Evolutionary conservation across 2,113 vertebrate species (phyloP).

Genomic region (Cranoglanis bouderius): DNA sequence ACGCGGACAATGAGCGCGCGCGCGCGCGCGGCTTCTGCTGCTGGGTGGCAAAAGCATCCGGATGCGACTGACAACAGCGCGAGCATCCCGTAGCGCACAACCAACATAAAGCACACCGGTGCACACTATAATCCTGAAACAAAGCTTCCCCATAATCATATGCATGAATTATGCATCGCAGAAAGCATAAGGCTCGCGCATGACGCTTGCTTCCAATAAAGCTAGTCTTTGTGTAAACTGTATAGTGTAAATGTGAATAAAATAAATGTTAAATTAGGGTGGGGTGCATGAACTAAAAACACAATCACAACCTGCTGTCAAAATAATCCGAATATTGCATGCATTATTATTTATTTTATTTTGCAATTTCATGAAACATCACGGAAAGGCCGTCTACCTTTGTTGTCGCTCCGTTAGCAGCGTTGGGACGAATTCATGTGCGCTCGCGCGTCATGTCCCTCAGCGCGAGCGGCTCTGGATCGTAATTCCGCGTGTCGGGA

Average conservation of each 20-base stretch:
- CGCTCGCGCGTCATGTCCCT: conserved; percentile 21
- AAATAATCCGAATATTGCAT: background rate
- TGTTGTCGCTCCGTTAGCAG: conserved; percentile 17
- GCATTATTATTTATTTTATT: background rate
- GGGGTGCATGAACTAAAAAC: background rate
- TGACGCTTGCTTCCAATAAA: background rate
- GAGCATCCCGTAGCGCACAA: background rate
- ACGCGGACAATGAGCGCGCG: conserved; percentile 41
- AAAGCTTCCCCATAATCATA: background rate
- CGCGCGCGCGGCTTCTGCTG: background rate
- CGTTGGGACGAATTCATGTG: conserved; percentile 28
- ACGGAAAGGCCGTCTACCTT: conserved; percentile 22
- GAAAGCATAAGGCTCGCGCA: background rate
- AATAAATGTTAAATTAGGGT: background rate
- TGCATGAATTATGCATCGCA: background rate
- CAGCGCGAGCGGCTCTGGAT: background rate
- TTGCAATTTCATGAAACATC: background rate
- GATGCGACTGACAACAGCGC: conserved; percentile 21
- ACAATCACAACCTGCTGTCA: background rate
- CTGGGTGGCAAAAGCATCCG: conserved; percentile 34
- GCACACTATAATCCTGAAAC: background rate
- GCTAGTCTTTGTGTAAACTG: background rate
- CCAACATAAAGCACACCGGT: background rate
- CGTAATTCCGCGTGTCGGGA: conserved; percentile 25
- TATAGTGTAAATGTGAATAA: background rate